A percentile compares a stretch with the other conserved stretches of the same genome.
phyloP scores from a whole-genome alignment of 2,888 invertebrate genomes.

The Campopleginae sp. region DNA sequence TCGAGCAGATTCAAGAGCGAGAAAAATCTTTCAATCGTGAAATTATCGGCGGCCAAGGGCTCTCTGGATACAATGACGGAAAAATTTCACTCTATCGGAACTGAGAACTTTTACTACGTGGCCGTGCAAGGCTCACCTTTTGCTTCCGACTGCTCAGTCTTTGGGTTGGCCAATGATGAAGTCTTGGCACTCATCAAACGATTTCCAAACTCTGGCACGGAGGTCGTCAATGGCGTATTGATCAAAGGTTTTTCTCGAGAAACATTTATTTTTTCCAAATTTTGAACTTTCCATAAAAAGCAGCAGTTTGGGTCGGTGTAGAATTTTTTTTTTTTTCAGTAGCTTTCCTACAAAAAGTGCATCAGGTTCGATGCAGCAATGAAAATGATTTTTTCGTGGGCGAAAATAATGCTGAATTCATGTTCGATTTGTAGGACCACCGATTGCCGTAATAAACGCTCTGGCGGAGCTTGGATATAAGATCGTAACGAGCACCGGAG shows the following conservation, averaged over 20 bases:
- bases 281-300: no score
- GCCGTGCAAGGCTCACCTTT: constrained; percentile 93
- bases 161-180: constrained; percentile 91
- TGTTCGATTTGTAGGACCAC: constrained; percentile 85
- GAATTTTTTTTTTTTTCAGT: background rate
- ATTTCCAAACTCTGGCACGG: constrained; percentile 87
- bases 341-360: background rate
- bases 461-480: constrained; percentile 92
- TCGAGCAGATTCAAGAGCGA: constrained; percentile 76
- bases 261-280: no score
- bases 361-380: background rate
- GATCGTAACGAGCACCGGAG: constrained; percentile 91
- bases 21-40: constrained; percentile 55
- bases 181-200: constrained; percentile 89
- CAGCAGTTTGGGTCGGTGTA: no score
- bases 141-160: constrained; percentile 90
- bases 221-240: constrained; percentile 90
- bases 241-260: constrained; percentile 85
- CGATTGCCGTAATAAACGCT: constrained; percentile 90
- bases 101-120: constrained; percentile 89
- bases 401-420: constrained; percentile 46
- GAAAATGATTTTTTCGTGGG: background rate
- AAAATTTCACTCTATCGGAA: constrained; percentile 81
- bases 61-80: constrained; percentile 71
- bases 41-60: constrained; percentile 3